A percentile compares a stretch with the other conserved stretches of the same genome.
phyloP scores from a whole-genome alignment of 2,888 invertebrate species.

The Cremastinae sp. region DNA sequence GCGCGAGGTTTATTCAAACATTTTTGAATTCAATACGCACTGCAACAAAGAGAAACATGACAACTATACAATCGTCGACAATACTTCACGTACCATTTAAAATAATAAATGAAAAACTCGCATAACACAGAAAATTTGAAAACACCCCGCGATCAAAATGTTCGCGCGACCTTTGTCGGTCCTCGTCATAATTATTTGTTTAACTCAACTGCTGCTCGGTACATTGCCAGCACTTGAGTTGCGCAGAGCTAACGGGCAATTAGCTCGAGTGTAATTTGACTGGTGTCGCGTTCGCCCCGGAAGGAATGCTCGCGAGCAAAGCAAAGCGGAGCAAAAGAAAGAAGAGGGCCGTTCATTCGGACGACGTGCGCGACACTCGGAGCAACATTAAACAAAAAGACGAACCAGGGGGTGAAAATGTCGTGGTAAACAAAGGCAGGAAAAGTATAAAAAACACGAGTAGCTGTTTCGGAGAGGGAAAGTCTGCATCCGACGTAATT shows the following conservation, averaged over 20 bases:
- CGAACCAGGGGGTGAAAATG: neutral
- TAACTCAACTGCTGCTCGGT: no score
- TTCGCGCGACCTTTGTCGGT: no score
- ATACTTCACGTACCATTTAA: no score
- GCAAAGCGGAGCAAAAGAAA: neutral
- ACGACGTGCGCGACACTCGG: constrained; percentile 17
- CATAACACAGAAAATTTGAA: no score
- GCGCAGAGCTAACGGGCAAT: constrained; percentile 69
- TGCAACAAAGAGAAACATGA: no score
- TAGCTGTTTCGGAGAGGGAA: constrained; percentile 2
- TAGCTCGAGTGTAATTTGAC: constrained; percentile 69
- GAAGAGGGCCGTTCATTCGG: neutral
- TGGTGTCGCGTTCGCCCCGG: constrained; percentile 40
- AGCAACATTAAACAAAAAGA: constrained; percentile 33
- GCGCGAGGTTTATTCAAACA: no score
- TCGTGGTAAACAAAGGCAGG: neutral
- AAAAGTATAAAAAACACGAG: constrained; percentile 1
- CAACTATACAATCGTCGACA: no score
- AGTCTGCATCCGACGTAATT: constrained; percentile 39
- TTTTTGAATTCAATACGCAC: no score
- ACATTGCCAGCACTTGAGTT: constrained; percentile 6
- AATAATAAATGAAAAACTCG: no score
- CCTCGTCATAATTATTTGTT: no score
- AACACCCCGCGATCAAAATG: no score
- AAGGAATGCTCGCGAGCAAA: constrained; percentile 8